Conservation (phyloP, 2,113 vertebrate genomes). For the Elanus axillaris region DNA sequence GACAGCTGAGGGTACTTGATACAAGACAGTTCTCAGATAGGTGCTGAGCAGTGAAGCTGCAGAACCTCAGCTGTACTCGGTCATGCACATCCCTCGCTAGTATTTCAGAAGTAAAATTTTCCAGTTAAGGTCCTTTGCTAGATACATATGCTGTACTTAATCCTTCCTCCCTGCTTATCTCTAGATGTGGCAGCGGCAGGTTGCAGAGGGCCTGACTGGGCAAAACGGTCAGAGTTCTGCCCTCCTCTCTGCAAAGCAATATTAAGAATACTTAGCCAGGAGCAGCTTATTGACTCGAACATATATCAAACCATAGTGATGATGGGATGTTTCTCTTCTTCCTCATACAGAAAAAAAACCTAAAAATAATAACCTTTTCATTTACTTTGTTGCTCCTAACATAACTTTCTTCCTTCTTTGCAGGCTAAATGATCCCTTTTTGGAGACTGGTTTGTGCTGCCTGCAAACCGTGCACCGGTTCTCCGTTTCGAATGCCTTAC, state of each 20-base stretch:
- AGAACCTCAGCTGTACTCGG: neutral
- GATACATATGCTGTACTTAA: neutral
- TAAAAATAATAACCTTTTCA: neutral
- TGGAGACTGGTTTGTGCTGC: neutral
- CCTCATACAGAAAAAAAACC: neutral
- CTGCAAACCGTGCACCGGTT: neutral
- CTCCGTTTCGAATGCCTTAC: neutral
- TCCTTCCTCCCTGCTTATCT: neutral
- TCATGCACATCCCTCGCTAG: neutral
- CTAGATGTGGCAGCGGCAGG: neutral
- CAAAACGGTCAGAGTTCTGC: neutral
- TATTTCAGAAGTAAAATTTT: neutral
- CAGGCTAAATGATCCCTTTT: neutral
- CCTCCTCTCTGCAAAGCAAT: neutral
- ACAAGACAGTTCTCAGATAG: accelerated
- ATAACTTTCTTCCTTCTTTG: neutral
- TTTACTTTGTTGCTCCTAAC: neutral
- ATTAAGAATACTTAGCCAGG: neutral
- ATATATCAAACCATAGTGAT: neutral
- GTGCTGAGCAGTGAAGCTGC: neutral
- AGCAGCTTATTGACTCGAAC: neutral
- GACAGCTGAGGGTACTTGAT: neutral
- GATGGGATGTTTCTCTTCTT: neutral
- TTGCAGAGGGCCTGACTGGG: neutral
- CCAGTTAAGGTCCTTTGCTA: neutral